Evolutionary conservation across 2,888 invertebrate species (phyloP).

Genomic region (Clivina fossor): DNA sequence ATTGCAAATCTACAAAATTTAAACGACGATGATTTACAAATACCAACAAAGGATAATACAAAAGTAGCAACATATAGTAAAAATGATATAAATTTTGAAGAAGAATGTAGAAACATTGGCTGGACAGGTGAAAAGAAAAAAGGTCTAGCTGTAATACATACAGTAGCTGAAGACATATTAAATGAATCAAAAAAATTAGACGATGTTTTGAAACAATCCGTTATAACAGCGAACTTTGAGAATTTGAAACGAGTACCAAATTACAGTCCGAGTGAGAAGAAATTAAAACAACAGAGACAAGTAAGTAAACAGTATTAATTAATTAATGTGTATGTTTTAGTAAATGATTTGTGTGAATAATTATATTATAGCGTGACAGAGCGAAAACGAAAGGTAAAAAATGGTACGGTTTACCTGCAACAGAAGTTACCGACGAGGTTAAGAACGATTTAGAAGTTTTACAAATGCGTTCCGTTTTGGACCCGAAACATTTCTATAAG

Average conservation of each 20-base stretch:
- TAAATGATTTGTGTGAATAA: constrained; percentile 19
- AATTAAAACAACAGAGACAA: constrained; percentile 59
- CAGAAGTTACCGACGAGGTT: constrained; percentile 86
- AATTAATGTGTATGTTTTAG: constrained; percentile 13
- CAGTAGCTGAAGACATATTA: constrained; percentile 54
- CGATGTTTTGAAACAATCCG: constrained; percentile 64
- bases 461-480: constrained; percentile 88
- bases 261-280: constrained; percentile 61
- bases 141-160: constrained; percentile 52
- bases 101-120: constrained; percentile 41
- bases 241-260: constrained; percentile 62
- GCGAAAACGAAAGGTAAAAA: constrained; percentile 79
- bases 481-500: constrained; percentile 95
- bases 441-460: constrained; percentile 86
- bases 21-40: constrained; percentile 39
- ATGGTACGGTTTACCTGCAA: constrained; percentile 89
- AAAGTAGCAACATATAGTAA: constrained; percentile 32
- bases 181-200: constrained; percentile 56
- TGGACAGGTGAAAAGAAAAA: constrained; percentile 37
- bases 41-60: constrained; percentile 26
- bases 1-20: constrained; percentile 37
- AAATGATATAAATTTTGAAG: constrained; percentile 17
- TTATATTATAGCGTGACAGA: constrained; percentile 62
- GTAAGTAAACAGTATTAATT: constrained; percentile 54
- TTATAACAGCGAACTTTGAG: constrained; percentile 67